These are phyloP conservation scores for Notospermus geniculatus DNA, from an alignment of 1,140 invertebrate genomes.

Conservation along the genomic window DNA sequence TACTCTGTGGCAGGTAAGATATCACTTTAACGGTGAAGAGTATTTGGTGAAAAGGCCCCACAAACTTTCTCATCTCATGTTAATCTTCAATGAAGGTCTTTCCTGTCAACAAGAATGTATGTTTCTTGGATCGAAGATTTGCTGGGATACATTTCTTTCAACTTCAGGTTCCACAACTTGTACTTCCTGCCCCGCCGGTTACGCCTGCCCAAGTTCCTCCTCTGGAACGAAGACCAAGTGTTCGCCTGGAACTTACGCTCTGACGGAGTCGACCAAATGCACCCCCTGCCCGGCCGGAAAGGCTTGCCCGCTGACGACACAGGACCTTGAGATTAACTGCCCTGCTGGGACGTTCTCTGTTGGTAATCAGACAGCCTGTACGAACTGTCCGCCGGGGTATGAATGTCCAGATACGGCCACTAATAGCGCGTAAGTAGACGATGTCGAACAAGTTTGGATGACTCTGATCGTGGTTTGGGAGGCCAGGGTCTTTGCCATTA, in stretches of 20 bases:
- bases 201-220: slow-evolving; percentile 34
- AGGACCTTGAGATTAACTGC: slow-evolving; percentile 27
- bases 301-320: slow-evolving; percentile 33
- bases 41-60: neutral
- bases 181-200: slow-evolving; percentile 34
- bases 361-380: slow-evolving; percentile 34
- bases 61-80: neutral
- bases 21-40: neutral
- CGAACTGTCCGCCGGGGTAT: slow-evolving; percentile 33
- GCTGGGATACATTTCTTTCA: too few relatives aligned
- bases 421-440: slow-evolving; percentile 19
- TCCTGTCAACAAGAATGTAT: too few relatives aligned
- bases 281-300: slow-evolving; percentile 36
- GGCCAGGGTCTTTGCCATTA: too few relatives aligned
- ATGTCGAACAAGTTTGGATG: too few relatives aligned
- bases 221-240: slow-evolving; percentile 31
- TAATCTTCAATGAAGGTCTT: too few relatives aligned
- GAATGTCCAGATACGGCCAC: slow-evolving; percentile 26
- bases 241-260: slow-evolving; percentile 29
- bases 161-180: slow-evolving; percentile 22
- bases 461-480: too few relatives aligned
- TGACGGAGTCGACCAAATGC: slow-evolving; percentile 28
- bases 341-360: slow-evolving; percentile 35
- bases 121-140: too few relatives aligned
- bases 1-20: slow-evolving; percentile 17